Base-by-base conservation (phyloP, 2,113 vertebrate genomes). In the Lophura nycthemera region DNA sequence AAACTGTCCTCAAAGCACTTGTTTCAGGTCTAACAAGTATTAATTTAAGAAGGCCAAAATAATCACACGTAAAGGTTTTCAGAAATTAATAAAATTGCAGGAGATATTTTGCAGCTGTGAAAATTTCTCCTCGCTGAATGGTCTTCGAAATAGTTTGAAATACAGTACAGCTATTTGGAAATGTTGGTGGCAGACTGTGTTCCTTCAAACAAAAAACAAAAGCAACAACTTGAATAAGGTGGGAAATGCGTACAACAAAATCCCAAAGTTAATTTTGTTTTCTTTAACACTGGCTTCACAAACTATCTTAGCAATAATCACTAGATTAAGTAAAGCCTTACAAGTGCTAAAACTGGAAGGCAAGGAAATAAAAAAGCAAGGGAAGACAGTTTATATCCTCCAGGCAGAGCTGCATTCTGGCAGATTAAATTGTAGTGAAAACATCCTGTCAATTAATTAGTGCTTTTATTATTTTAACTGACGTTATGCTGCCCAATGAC, bases 371-470 rank as follows among this genome's bases (percentile, higher is more conserved):
- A 79, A 81, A 93, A 86, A 61, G 69, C 85, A 70, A 90, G 65
- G 50, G 61, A 94, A 88, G 86, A 64, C 52, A 88, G 88, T 69
- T 95, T 50, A 71, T 88, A n/a, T 91, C 93, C 83, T 92, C 73
- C 80, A 86, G 96, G 96, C 92, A 95, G 76, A 94, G 57, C 42
- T 86, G 76, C 87, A 77, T 83, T 85, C 76, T 96, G 83, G 65
- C 83, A 92, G 88, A 93, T 93, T 93, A 94, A 94, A 90, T 0
- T 27, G 43, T 80, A 96, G 76, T 86, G 92, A 96, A 93, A 96
- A 95, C 93, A 96, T 93, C 92, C 93, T 96, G 93, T 92, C 93
- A 90, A 86, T 90, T 95, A 96, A 95, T 95, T 93, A 96, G 56
- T 78, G 86, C 57, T 88, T 81, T 93, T 96, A 92, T 93, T 94